These are phyloP conservation scores for Struthidea cinerea DNA, from an alignment of 2,113 vertebrate genomes.

Conservation along the genomic window DNA sequence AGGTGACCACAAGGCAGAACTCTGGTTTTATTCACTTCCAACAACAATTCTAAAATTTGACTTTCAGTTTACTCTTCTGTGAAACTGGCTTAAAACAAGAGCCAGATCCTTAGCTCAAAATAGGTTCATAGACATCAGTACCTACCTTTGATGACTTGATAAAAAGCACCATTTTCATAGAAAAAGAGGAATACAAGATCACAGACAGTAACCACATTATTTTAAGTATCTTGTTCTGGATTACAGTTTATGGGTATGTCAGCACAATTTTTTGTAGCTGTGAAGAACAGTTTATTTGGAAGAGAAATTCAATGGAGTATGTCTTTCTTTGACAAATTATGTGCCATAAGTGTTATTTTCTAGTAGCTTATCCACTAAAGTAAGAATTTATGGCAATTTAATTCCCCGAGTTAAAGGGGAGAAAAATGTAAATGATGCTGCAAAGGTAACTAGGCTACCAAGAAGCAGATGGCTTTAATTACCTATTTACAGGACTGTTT, in stretches of 20 bases:
- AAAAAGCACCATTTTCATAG: background rate
- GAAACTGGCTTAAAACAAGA: background rate
- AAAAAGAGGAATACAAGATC: background rate
- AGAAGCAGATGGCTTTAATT: conserved; percentile 78
- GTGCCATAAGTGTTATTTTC: conserved; percentile 12
- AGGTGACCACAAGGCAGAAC: background rate
- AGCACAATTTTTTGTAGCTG: background rate
- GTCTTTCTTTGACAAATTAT: conserved; percentile 5
- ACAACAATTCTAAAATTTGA: background rate
- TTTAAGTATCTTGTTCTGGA: background rate
- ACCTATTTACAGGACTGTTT: conserved; percentile 72
- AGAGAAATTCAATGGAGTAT: conserved; percentile 31
- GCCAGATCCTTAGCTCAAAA: background rate
- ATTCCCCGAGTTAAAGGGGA: conserved; percentile 52
- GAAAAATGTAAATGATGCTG: conserved; percentile 43
- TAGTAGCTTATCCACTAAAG: conserved; percentile 40
- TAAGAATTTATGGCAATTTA: conserved; percentile 54
- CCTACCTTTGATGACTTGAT: background rate
- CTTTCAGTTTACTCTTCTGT: background rate
- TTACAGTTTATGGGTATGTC: background rate
- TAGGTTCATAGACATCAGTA: background rate
- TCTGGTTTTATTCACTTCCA: background rate
- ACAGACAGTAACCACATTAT: background rate
- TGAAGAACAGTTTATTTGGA: background rate
- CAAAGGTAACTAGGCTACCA: conserved; percentile 68